Evolutionary conservation across 1,140 invertebrate genomes (phyloP).

Genomic region (Euwallacea fornicatus): DNA sequence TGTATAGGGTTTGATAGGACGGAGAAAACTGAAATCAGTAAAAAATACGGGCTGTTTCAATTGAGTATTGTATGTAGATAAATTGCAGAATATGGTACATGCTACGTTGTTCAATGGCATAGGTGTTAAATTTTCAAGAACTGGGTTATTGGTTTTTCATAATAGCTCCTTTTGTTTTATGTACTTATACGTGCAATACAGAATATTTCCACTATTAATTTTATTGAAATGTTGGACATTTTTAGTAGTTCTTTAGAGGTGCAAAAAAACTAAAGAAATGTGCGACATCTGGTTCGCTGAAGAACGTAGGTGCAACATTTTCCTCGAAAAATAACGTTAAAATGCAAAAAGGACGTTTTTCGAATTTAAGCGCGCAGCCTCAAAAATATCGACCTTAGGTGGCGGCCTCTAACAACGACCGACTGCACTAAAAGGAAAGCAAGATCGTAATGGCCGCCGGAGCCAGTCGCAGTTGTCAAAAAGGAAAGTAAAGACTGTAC

Average conservation of each 20-base stretch:
- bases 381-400: constrained; percentile 51
- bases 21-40: constrained; percentile 68
- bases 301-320: no score
- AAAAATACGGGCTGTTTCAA: background rate
- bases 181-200: no score
- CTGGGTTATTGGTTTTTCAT: no score
- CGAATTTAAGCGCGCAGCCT: constrained; percentile 48
- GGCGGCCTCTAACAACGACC: constrained; percentile 40
- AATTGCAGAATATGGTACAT: background rate
- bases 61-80: background rate
- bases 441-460: constrained; percentile 44
- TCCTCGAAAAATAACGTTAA: background rate
- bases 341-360: constrained; percentile 54
- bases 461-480: constrained; percentile 47
- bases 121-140: no score
- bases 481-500: constrained; percentile 43
- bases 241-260: no score
- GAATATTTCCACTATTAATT: no score
- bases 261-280: no score
- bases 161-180: no score
- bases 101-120: no score
- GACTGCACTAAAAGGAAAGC: constrained; percentile 43
- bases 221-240: no score
- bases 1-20: constrained; percentile 70
- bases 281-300: no score